These are phyloP conservation scores for Spea multiplicata DNA, from an alignment of 2,113 vertebrate species.

Conservation along the genomic window DNA sequence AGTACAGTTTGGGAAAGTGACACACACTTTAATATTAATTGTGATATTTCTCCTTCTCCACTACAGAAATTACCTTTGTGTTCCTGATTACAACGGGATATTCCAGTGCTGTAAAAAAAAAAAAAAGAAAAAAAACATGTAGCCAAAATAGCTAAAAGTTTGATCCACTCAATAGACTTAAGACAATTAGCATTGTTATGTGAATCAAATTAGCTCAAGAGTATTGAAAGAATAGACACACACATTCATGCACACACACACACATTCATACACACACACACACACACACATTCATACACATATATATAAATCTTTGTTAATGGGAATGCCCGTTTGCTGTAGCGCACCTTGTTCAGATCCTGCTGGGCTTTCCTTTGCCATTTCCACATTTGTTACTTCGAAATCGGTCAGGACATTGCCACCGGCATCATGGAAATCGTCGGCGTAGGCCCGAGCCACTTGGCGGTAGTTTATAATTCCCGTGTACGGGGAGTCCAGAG, in stretches of 20 bases:
- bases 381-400: conserved; percentile 77
- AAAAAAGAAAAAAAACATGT: conserved; percentile 5
- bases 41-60: no score
- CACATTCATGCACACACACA: no score
- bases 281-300: no score
- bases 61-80: conserved; percentile 72
- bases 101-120: conserved; percentile 72
- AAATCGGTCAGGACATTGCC: conserved; percentile 78
- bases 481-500: conserved; percentile 89
- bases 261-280: no score
- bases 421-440: conserved; percentile 84
- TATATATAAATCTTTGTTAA: no score
- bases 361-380: conserved; percentile 72
- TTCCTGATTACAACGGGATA: conserved; percentile 80
- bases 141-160: no score
- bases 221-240: no score
- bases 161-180: no score
- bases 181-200: no score
- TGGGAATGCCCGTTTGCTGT: background rate
- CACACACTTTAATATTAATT: background rate
- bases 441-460: conserved; percentile 79
- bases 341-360: conserved; percentile 73
- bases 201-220: no score
- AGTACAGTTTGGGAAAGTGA: background rate
- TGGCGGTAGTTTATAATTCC: conserved; percentile 90